phyloP scores from a whole-genome alignment of 2,113 vertebrate species.

The Grallaria varia region DNA sequence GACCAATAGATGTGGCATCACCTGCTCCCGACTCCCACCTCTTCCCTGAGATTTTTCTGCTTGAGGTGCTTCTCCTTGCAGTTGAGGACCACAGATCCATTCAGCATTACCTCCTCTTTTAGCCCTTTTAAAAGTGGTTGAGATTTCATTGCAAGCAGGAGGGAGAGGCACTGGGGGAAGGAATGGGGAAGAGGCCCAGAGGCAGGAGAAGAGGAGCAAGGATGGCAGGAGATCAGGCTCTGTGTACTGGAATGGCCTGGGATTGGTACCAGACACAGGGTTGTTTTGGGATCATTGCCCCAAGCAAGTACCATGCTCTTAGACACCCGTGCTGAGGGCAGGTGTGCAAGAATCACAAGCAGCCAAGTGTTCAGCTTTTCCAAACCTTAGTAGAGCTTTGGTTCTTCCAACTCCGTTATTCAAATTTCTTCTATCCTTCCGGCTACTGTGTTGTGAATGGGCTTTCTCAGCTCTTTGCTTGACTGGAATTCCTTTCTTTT shows the following conservation, averaged over 20 bases:
- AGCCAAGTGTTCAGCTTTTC: not conserved
- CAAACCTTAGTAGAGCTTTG: not conserved
- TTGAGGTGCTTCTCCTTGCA: not conserved
- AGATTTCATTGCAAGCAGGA: not conserved
- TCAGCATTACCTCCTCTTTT: not conserved
- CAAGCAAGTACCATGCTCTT: not conserved
- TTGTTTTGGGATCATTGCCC: not conserved
- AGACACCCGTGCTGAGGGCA: not conserved
- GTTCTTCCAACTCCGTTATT: not conserved
- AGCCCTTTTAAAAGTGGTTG: not conserved
- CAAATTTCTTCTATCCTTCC: not conserved
- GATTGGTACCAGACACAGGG: not conserved
- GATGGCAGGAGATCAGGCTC: not conserved
- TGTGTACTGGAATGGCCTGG: not conserved
- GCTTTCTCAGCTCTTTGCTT: not conserved
- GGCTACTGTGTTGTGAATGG: not conserved
- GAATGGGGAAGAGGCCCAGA: not conserved
- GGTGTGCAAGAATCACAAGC: not conserved
- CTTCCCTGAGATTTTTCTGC: not conserved
- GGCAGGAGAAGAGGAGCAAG: not conserved
- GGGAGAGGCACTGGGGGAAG: not conserved
- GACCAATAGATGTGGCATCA: not conserved
- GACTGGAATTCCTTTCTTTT: not conserved
- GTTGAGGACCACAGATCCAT: not conserved
- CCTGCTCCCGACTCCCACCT: fast-evolving